A percentile compares a stretch with the other conserved stretches of the same genome.
Evolutionary conservation across 2,797 vertebrate genomes (phyloP).

Genomic region (Capromys pilorides): DNA sequence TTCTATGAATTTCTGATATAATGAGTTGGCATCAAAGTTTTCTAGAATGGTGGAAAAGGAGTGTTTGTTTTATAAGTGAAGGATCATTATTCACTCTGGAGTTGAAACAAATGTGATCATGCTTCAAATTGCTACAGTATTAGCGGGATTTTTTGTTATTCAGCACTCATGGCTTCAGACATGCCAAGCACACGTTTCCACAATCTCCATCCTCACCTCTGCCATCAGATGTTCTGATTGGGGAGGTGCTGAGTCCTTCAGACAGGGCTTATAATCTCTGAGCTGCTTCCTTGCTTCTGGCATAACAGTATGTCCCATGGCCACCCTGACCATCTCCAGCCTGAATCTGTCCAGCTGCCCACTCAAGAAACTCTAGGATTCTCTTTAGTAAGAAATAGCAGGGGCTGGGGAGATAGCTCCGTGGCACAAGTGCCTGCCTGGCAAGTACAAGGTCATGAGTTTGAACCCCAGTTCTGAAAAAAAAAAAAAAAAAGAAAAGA

Average conservation of each 20-base stretch:
- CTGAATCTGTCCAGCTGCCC: neutral
- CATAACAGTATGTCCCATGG: neutral
- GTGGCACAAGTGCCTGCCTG: no score
- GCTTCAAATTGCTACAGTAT: neutral
- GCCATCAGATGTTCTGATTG: neutral
- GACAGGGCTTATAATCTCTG: neutral
- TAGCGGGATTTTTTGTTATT: neutral
- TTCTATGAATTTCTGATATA: slow-evolving; percentile 7
- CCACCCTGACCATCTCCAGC: neutral
- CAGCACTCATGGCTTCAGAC: neutral
- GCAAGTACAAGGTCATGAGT: no score
- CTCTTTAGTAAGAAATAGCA: neutral
- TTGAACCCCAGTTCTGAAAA: no score
- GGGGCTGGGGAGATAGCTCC: no score
- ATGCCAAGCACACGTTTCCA: neutral
- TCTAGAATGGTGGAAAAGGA: neutral
- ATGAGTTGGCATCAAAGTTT: neutral
- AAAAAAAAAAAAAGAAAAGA: no score
- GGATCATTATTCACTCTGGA: neutral
- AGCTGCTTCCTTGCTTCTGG: neutral
- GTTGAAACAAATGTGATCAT: slow-evolving; percentile 9
- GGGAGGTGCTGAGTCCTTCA: neutral
- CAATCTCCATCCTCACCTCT: neutral
- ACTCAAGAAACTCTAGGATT: neutral
- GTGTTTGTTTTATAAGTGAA: neutral